Evolutionary conservation across 2,888 invertebrate genomes (phyloP).

Genomic region (Leptinotarsa haldemani): DNA sequence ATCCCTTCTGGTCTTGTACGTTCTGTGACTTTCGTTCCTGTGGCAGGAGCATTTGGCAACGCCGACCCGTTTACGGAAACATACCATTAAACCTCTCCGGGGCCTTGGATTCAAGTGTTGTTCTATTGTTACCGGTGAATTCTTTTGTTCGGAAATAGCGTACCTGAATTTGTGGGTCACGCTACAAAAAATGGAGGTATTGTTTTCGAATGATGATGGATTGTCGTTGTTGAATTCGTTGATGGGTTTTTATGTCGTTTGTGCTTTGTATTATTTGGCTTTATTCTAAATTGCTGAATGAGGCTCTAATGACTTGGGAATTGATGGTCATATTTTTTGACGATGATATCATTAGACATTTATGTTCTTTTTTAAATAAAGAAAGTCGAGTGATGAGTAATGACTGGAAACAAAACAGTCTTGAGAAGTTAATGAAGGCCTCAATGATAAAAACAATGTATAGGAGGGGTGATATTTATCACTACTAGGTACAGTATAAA

Average conservation of each 20-base stretch:
- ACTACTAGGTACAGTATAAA: too few relatives aligned
- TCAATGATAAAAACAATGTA: too few relatives aligned
- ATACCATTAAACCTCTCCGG: constrained; percentile 34
- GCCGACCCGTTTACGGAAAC: constrained; percentile 32
- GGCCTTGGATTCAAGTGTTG: constrained; percentile 26
- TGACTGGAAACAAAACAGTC: too few relatives aligned
- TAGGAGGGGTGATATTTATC: too few relatives aligned
- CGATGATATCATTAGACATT: not conserved
- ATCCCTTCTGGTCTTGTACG: not conserved
- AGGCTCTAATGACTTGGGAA: not conserved
- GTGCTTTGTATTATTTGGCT: constrained; percentile 18
- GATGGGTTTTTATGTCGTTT: constrained; percentile 34
- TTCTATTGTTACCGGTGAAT: constrained; percentile 34
- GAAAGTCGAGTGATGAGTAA: too few relatives aligned
- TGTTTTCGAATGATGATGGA: constrained; percentile 40
- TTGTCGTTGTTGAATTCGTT: constrained; percentile 34
- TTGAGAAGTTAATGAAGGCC: too few relatives aligned
- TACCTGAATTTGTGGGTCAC: constrained; percentile 44
- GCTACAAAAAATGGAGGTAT: constrained; percentile 37
- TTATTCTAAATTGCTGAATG: constrained; percentile 21
- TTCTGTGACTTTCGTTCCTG: not conserved
- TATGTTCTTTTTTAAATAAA: too few relatives aligned
- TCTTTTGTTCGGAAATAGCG: constrained; percentile 33
- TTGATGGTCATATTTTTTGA: constrained; percentile 13
- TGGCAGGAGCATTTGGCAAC: not conserved